Percentiles rank a stretch among this genome's conserved stretches.
Evolutionary conservation across 2,888 invertebrate genomes (phyloP).

Genomic region (Epirrita christyi): DNA sequence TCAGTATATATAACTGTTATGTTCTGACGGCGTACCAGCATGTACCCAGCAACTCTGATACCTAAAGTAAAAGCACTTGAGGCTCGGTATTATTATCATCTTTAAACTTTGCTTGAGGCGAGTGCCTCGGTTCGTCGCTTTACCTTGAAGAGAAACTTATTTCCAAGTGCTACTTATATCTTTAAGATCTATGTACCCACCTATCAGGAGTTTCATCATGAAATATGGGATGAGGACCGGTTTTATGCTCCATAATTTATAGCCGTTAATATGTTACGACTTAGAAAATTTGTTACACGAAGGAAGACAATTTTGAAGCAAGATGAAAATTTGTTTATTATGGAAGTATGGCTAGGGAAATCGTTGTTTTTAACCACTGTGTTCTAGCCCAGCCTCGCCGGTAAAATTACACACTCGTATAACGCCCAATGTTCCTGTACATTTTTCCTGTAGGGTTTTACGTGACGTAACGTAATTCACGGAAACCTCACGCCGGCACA

Average conservation of each 20-base stretch:
- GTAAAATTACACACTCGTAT: neutral
- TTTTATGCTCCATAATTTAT: conserved; percentile 42
- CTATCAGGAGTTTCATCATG: conserved; percentile 25
- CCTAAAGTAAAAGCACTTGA: neutral
- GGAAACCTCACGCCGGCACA: too few relatives aligned
- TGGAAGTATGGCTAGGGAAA: too few relatives aligned
- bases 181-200: conserved; percentile 16
- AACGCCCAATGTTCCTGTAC: too few relatives aligned
- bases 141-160: conserved; percentile 8
- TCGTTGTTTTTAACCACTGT: too few relatives aligned
- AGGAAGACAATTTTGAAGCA: conserved; percentile 5
- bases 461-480: too few relatives aligned
- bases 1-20: neutral
- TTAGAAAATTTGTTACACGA: conserved; percentile 15
- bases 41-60: neutral
- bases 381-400: too few relatives aligned
- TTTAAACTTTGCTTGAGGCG: too few relatives aligned
- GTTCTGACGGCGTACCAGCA: neutral
- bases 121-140: neutral
- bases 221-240: conserved; percentile 33
- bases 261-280: conserved; percentile 30
- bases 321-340: conserved; percentile 1
- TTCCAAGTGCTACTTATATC: conserved; percentile 12
- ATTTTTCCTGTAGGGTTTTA: too few relatives aligned
- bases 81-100: too few relatives aligned